These are phyloP conservation scores for Epistrophe eligans DNA, from an alignment of 2,888 invertebrate species.

Conservation along the genomic window DNA sequence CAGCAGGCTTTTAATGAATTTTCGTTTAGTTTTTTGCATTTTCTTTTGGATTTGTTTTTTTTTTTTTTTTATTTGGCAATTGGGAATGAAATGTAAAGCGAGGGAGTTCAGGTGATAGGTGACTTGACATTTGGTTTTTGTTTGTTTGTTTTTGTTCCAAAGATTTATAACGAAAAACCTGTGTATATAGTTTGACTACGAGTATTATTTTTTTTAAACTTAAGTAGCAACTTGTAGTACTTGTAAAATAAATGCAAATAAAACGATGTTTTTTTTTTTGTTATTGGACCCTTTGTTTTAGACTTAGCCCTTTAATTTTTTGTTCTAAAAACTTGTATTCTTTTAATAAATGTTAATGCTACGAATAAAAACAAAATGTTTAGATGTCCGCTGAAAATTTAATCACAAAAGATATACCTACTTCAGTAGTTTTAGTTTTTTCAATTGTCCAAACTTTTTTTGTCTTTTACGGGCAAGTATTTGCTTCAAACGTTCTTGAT, in stretches of 20 bases:
- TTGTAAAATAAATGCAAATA: slow-evolving; percentile 21
- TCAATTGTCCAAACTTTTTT: too few relatives aligned
- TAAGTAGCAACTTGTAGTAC: slow-evolving; percentile 15
- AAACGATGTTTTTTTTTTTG: slow-evolving; percentile 1
- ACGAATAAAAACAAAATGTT: too few relatives aligned
- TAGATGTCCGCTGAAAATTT: too few relatives aligned
- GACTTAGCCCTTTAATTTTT: neutral
- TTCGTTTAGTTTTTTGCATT: slow-evolving; percentile 27
- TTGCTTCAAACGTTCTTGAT: too few relatives aligned
- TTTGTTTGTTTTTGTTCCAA: neutral
- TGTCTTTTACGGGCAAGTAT: too few relatives aligned
- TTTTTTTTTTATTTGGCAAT: slow-evolving; percentile 5
- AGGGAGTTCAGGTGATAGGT: slow-evolving; percentile 71
- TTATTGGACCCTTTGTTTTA: neutral
- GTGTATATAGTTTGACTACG: neutral
- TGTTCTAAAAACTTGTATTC: too few relatives aligned
- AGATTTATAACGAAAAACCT: slow-evolving; percentile 23
- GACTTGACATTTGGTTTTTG: slow-evolving; percentile 67
- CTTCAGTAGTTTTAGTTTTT: too few relatives aligned
- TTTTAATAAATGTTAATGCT: too few relatives aligned
- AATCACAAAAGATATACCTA: too few relatives aligned
- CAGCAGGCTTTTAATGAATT: slow-evolving; percentile 66
- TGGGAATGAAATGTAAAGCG: slow-evolving; percentile 46
- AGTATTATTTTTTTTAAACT: neutral
- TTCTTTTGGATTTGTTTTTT: neutral